These are phyloP conservation scores for Hirtodrosophila cameraria DNA, from an alignment of 2,888 invertebrate genomes.

Conservation along the genomic window DNA sequence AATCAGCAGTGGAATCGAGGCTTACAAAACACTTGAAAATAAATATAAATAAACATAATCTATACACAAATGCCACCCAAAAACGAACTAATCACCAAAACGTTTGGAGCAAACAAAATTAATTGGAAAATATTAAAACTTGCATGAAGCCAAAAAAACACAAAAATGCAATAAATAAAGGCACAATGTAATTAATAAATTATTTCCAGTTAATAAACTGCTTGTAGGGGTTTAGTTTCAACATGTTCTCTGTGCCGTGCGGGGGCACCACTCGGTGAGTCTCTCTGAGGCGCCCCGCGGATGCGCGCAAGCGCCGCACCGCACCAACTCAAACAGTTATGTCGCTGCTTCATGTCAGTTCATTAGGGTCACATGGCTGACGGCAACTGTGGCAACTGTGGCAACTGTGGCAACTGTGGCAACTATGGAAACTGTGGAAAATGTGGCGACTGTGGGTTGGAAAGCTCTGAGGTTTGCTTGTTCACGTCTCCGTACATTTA, in stretches of 20 bases:
- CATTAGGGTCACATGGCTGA: conserved; percentile 69
- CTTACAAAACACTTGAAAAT: conserved; percentile 58
- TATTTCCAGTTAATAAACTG: conserved; percentile 78
- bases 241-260: conserved; percentile 43
- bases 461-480: conserved; percentile 29
- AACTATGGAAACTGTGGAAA: conserved; percentile 58
- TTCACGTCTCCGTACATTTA: conserved; percentile 52
- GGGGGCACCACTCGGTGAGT: conserved; percentile 26
- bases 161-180: conserved; percentile 47
- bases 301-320: conserved; percentile 71
- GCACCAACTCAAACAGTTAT: conserved; percentile 7
- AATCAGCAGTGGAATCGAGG: conserved; percentile 24
- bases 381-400: conserved; percentile 50
- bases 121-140: conserved; percentile 51
- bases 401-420: too few relatives aligned
- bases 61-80: conserved; percentile 64
- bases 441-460: conserved; percentile 43
- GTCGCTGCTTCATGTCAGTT: conserved; percentile 64
- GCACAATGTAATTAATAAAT: conserved; percentile 74
- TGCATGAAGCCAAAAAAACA: conserved; percentile 18
- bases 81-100: conserved; percentile 34
- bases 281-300: conserved; percentile 61
- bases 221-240: conserved; percentile 58
- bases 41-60: conserved; percentile 28
- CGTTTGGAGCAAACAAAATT: conserved; percentile 35